Conservation (phyloP, 2,888 invertebrate genomes). For the Pseudoips prasinana region DNA sequence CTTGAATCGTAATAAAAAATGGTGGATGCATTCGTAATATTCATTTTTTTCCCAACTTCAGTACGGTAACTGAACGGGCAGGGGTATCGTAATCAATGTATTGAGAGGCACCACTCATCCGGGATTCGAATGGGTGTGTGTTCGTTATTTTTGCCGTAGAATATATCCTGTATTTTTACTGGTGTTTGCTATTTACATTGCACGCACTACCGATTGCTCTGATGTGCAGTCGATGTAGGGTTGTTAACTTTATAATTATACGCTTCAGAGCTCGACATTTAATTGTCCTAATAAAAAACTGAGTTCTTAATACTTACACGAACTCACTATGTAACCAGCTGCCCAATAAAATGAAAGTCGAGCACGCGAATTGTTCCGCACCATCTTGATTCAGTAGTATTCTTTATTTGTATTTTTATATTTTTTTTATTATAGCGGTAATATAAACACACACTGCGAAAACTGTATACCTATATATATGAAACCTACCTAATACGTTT, state of each 20-base stretch:
- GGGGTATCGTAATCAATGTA: slow-evolving; percentile 45
- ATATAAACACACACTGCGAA: too few species aligned
- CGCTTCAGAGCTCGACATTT: too few species aligned
- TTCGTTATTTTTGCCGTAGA: slow-evolving; percentile 38
- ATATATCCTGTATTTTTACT: slow-evolving; percentile 42
- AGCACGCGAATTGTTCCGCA: too few species aligned
- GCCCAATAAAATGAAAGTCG: too few species aligned
- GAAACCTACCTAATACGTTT: too few species aligned
- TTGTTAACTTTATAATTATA: slow-evolving; percentile 9
- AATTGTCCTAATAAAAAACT: too few species aligned
- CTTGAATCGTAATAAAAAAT: background rate
- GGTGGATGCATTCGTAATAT: slow-evolving; percentile 6
- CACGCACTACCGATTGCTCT: slow-evolving; percentile 46
- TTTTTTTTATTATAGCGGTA: too few species aligned
- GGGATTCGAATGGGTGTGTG: slow-evolving; percentile 28
- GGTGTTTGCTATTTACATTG: slow-evolving; percentile 53
- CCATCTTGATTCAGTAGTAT: too few species aligned
- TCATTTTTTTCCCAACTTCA: slow-evolving; percentile 21
- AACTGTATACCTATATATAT: too few species aligned
- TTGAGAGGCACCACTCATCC: slow-evolving; percentile 45
- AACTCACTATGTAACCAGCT: too few species aligned
- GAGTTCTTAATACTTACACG: too few species aligned
- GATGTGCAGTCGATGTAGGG: slow-evolving; percentile 30
- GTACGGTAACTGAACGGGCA: slow-evolving; percentile 26
- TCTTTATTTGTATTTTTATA: too few species aligned